Evolutionary conservation across 35 echinoderm and acorn worm genomes (phyloP).

Genomic region (Heliocidaris erythrogramma): DNA sequence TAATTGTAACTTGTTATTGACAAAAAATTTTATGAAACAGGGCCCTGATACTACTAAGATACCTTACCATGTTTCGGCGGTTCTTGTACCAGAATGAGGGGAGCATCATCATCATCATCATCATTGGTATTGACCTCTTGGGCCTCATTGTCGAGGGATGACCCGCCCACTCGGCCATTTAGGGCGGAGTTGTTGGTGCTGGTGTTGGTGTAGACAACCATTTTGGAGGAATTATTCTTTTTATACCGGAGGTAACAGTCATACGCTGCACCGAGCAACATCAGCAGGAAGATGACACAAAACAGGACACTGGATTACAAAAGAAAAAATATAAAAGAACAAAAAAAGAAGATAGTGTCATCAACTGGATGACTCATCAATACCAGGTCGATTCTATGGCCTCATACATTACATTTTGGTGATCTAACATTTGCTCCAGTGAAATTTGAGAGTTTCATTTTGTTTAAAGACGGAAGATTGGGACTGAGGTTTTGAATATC

Average conservation of each 20-base stretch:
- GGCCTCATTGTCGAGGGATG: neutral
- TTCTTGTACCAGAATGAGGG: neutral
- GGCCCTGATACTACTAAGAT: neutral
- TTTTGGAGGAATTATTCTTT: neutral
- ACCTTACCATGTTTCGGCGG: conserved; percentile 23
- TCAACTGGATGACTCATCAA: neutral
- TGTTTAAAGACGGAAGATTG: neutral
- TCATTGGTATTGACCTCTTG: neutral
- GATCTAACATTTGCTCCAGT: neutral
- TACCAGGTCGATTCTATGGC: neutral
- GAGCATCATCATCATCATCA: neutral
- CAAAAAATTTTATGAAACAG: neutral
- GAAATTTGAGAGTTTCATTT: neutral
- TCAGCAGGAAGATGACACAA: neutral
- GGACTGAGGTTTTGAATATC: neutral
- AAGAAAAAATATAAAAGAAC: neutral
- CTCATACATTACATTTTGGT: neutral
- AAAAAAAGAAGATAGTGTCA: neutral
- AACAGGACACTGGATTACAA: neutral
- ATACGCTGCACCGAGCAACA: neutral
- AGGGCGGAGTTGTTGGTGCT: neutral
- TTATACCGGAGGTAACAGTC: conserved; percentile 14
- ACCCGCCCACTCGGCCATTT: conserved; percentile 1
- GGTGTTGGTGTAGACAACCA: neutral
- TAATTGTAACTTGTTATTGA: no score